These are phyloP conservation scores for Balearica regulorum DNA, from an alignment of 2,797 vertebrate genomes.

Conservation along the genomic window DNA sequence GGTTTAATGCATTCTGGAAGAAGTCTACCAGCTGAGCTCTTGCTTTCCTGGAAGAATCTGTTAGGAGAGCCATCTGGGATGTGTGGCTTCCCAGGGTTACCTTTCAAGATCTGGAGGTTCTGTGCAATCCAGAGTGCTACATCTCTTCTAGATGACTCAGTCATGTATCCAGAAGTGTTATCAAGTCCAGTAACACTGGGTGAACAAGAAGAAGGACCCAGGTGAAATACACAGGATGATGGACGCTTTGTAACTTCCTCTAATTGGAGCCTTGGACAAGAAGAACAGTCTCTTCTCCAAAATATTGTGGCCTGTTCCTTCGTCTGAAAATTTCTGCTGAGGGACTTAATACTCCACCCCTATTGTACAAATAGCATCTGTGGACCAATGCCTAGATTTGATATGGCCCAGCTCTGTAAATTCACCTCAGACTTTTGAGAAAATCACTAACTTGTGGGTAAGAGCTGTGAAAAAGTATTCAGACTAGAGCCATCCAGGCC, in stretches of 20 bases:
- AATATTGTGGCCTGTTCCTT: background rate
- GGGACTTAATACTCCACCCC: background rate
- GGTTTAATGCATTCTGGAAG: background rate
- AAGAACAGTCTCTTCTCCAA: background rate
- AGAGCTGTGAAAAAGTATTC: background rate
- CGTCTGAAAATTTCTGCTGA: background rate
- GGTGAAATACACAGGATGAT: background rate
- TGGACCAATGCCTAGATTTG: background rate
- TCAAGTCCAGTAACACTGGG: background rate
- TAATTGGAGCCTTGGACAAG: background rate
- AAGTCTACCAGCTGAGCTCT: background rate
- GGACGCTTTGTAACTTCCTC: background rate
- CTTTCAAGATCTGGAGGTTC: background rate
- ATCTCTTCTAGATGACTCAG: background rate
- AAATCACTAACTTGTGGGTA: background rate
- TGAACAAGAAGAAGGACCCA: background rate
- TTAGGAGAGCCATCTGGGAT: background rate
- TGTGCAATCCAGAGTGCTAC: constrained; percentile 25
- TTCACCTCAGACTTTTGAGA: background rate
- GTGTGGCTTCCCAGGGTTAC: background rate
- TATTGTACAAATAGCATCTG: background rate
- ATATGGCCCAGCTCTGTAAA: background rate
- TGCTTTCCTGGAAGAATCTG: background rate
- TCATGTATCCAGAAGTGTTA: background rate
- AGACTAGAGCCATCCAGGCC: background rate